Percentiles rank a stretch among this genome's conserved stretches.
Evolutionary conservation across 2,113 vertebrate genomes (phyloP).

Genomic region (Stigmatopora argus): DNA sequence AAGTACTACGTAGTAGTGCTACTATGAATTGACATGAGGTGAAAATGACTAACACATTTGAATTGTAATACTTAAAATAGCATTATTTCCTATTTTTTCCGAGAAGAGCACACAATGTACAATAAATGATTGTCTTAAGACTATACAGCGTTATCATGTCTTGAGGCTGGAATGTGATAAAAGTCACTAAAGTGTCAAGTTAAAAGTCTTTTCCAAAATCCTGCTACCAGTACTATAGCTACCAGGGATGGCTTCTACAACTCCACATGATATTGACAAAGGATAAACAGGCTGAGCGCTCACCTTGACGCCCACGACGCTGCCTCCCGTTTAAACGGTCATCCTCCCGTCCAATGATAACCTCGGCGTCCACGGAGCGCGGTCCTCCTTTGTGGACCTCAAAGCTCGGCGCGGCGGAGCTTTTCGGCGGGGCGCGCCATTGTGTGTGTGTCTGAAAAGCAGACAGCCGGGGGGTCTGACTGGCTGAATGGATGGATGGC

Average conservation of each 20-base stretch:
- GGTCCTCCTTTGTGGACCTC: neutral
- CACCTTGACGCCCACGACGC: conserved; percentile 31
- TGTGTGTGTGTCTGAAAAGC: neutral
- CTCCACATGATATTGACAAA: neutral
- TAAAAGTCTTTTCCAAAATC: neutral
- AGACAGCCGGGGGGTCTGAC: neutral
- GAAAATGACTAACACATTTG: neutral
- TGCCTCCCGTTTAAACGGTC: conserved; percentile 7
- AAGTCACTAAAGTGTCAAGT: neutral
- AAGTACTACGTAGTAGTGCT: too few species aligned
- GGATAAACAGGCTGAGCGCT: conserved; percentile 8
- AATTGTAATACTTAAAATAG: neutral
- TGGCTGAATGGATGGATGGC: too few species aligned
- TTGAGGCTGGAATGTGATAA: neutral
- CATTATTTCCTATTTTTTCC: neutral
- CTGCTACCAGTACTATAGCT: neutral
- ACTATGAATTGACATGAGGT: neutral
- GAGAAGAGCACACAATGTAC: neutral
- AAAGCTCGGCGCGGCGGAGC: neutral
- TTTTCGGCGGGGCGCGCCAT: neutral
- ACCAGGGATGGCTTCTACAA: neutral
- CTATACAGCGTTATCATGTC: too few species aligned
- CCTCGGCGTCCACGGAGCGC: conserved; percentile 13
- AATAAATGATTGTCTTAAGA: too few species aligned
- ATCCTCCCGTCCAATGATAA: neutral